Base-by-base conservation (phyloP, 2,113 vertebrate genomes). In the Nibea coibor region DNA sequence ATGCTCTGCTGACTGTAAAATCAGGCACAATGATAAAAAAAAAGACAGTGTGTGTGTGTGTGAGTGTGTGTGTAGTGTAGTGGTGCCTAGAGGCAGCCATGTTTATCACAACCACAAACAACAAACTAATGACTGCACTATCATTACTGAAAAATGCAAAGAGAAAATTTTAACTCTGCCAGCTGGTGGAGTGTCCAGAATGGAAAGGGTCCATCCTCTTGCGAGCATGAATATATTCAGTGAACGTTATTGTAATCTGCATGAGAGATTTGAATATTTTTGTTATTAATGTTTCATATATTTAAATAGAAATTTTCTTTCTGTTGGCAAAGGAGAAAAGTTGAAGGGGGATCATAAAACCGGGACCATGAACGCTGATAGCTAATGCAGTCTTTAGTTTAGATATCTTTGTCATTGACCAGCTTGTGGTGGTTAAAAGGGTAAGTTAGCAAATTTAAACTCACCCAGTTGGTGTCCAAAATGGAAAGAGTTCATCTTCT, bases 1-100 rank as follows among this genome's bases (percentile, higher is more conserved):
- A 64, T 54, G 58, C 42, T 75, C 76, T 51, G 53, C 67, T 70
- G 22, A 51, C 68, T 58, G 48, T 28, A 53, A 39, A 19, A 53
- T 48, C 39, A 57, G 47, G n/a, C 43, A n/a, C 22, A 56, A 62
- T 6, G 64, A 47, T 53, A 64, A 64, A 59, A 68, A 67, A 42
- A 48, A 2, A 71, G n/a, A 57, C 4, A 1, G 35, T 35, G 35
- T 35, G 35, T 35, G 6, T 39, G 35, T 39, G 35, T 39, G 35
- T 39, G 7, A 8, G 35, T 35, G 35, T 35, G 35, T 35, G 35
- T 39, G 35, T 39, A 7, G 35, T 39, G 35, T 39, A 39, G 35
- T 39, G 8, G 35, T 39, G 35, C 35, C 35, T 8, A 39, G 35
- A 39, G 35, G 8, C 5, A 42, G 56, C n/a, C 19, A 16, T 22